phyloP scores from a whole-genome alignment of 1,140 invertebrate genomes.

The Drosophila pectinifera region DNA sequence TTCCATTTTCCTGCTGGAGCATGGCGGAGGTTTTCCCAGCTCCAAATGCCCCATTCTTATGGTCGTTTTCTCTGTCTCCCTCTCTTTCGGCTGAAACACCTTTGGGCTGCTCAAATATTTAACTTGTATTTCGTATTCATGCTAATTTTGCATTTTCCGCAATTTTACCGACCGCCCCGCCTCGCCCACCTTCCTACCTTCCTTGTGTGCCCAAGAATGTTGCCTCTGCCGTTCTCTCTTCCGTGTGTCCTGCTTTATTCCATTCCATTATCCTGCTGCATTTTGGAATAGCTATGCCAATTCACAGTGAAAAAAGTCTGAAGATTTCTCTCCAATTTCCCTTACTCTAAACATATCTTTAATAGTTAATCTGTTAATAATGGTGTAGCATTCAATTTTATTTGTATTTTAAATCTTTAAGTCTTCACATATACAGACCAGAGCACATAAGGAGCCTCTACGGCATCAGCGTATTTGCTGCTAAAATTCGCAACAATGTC shows the following conservation, averaged over 20 bases:
- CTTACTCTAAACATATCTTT: no score
- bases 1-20: constrained; percentile 17
- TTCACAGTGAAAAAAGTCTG: constrained; percentile 5
- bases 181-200: constrained; percentile 21
- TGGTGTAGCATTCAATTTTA: neutral
- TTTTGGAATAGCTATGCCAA: constrained; percentile 27
- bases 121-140: constrained; percentile 83
- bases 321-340: neutral
- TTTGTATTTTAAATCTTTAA: no score
- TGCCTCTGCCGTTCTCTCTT: constrained; percentile 11
- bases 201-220: constrained; percentile 29
- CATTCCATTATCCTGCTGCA: constrained; percentile 58
- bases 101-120: constrained; percentile 78
- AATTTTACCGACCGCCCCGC: constrained; percentile 68
- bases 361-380: no score
- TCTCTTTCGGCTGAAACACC: constrained; percentile 36
- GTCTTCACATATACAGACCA: no score
- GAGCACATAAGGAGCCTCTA: no score
- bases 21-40: constrained; percentile 2
- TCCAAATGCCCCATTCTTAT: constrained; percentile 38
- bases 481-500: neutral
- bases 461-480: neutral
- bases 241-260: constrained; percentile 40
- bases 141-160: constrained; percentile 83
- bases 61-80: constrained; percentile 13